A percentile compares a stretch with the other conserved stretches of the same genome.
Conservation (phyloP, 2,888 invertebrate genomes). For the Lasiommata megera region DNA sequence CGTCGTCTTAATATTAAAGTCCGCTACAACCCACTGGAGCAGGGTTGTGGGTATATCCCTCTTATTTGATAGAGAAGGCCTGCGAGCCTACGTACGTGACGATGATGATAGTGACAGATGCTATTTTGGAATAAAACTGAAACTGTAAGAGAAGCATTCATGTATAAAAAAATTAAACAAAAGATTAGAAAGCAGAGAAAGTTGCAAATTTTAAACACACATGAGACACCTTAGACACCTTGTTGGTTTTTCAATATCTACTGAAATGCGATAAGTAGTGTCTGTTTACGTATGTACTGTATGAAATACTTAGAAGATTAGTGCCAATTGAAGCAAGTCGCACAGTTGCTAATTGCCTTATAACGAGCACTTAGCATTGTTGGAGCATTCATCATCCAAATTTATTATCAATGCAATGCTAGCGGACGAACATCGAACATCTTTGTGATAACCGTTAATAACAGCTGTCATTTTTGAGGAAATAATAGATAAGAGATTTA, state of each 20-base stretch:
- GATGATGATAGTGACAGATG: no score
- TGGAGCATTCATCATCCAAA: conserved; percentile 46
- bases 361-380: conserved; percentile 59
- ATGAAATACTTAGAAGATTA: conserved; percentile 36
- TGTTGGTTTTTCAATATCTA: neutral
- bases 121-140: no score
- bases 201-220: neutral
- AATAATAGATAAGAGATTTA: no score
- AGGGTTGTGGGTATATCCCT: no score
- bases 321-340: conserved; percentile 53
- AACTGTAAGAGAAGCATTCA: no score
- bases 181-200: neutral
- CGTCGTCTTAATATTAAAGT: no score
- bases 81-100: no score
- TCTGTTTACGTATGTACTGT: conserved; percentile 18
- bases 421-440: neutral
- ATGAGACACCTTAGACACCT: neutral
- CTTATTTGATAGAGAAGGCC: no score
- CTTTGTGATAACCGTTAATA: no score
- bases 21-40: no score
- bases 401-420: conserved; percentile 23
- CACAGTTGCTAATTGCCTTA: conserved; percentile 54
- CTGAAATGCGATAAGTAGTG: conserved; percentile 14
- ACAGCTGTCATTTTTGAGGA: no score
- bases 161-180: no score